Conservation (phyloP, 2,888 invertebrate genomes). For the Eristalis tenax region DNA sequence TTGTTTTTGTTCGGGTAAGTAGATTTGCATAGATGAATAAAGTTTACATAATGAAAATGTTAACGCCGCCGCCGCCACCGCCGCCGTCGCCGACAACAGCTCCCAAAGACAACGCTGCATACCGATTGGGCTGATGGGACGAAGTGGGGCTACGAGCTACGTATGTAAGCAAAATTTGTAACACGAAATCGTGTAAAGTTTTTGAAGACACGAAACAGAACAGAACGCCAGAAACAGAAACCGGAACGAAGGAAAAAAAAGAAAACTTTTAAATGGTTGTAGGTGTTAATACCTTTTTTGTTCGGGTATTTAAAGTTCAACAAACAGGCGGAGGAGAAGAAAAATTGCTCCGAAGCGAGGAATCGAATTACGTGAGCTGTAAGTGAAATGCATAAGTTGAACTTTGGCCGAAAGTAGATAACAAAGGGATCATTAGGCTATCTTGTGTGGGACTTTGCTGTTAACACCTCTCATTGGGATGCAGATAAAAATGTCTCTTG, state of each 20-base stretch:
- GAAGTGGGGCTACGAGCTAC: not conserved
- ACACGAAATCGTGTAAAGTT: constrained; percentile 56
- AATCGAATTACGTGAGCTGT: constrained; percentile 71
- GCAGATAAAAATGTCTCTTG: not conserved
- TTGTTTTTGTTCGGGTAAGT: constrained; percentile 43
- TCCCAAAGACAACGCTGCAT: not conserved
- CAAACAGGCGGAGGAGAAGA: constrained; percentile 39
- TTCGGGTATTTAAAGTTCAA: constrained; percentile 66
- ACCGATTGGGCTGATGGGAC: not conserved
- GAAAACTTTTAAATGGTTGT: constrained; percentile 53
- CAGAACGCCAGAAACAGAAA: not conserved
- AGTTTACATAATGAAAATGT: constrained; percentile 71
- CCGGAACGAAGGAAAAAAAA: not conserved
- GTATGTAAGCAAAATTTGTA: constrained; percentile 45
- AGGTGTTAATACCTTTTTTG: constrained; percentile 72
- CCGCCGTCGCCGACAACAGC: not conserved
- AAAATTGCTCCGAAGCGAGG: constrained; percentile 39
- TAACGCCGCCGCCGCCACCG: constrained; percentile 31
- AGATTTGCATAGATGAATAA: constrained; percentile 72
- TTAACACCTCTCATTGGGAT: constrained; percentile 1
- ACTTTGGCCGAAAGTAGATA: constrained; percentile 21
- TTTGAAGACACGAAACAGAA: constrained; percentile 11
- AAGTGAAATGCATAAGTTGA: constrained; percentile 57
- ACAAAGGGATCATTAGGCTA: not conserved
- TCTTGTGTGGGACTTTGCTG: not conserved